Evolutionary conservation across 2,113 vertebrate genomes (phyloP).

Genomic region (Falco punctatus): DNA sequence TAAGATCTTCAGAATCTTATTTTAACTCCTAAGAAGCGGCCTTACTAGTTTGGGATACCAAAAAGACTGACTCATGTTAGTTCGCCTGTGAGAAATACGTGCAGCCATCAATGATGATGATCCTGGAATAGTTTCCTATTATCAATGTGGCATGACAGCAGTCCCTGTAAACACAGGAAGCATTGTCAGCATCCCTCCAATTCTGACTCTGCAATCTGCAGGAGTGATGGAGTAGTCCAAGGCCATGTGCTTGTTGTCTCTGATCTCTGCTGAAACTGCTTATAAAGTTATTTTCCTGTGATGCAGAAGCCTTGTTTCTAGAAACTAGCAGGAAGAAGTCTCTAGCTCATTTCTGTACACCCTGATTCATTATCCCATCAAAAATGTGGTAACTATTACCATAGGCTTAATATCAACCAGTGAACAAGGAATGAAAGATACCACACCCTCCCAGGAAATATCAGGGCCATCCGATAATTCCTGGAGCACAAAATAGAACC

Average conservation of each 20-base stretch:
- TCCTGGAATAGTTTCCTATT: not conserved
- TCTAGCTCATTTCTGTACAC: not conserved
- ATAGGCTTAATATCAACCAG: not conserved
- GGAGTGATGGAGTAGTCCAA: not conserved
- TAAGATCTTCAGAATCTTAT: not conserved
- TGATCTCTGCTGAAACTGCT: not conserved
- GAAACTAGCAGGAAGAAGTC: not conserved
- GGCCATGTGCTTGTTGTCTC: fast-evolving
- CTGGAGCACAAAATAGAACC: not conserved
- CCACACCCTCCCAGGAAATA: not conserved
- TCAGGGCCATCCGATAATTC: not conserved
- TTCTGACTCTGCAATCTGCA: not conserved
- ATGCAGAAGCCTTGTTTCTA: not conserved
- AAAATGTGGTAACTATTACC: not conserved
- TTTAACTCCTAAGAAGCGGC: not conserved
- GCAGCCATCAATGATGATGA: not conserved
- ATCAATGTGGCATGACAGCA: not conserved
- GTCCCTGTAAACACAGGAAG: not conserved
- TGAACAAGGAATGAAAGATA: not conserved
- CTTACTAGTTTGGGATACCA: not conserved
- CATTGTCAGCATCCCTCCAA: not conserved
- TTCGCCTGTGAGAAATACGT: not conserved
- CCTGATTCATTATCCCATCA: not conserved
- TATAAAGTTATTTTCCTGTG: not conserved
- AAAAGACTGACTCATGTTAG: not conserved